Evolutionary conservation across 2,797 vertebrate genomes (phyloP), one percentile per base, ranked within the genome.

Genomic region (Acridotheres tristis): DNA sequence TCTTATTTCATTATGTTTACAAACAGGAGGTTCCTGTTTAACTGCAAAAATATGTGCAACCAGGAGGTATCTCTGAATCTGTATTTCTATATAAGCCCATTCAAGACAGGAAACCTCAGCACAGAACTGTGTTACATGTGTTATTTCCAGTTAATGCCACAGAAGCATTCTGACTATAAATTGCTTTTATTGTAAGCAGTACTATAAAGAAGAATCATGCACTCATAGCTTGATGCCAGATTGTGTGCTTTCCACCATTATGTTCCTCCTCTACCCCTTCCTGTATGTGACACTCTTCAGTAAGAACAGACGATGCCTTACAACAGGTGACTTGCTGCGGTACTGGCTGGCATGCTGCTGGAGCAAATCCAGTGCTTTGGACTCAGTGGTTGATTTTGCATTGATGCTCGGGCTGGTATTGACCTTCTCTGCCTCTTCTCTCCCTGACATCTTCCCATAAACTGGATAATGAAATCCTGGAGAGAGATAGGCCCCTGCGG

Each of bases 381-480:
- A 97, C 96, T 99, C 99, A 55, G 98, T 96, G 95, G 98, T 96
- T 92, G 98, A 98, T 97, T 99, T 99, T 23, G 97, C 90, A 97
- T 96, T 98, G 94, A 98, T 98, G 93, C 97, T 98, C 2, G 98
- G 98, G 93, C 98, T 98, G 79, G 98, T 98, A 59, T 97, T 99
- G 92, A 98, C 98, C 96, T 98, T 99, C 95, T 99, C 99, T 0
- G 98, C 97, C 94, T 99, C 99, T 96, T 99, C 99, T 97, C 99
- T 98, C 86, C 99, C 99, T 30, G 99, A 99, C 42, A 99, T 99
- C 98, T 99, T 99, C 89, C 99, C 99, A 88, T 99, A 99, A 93
- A 99, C 98, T 88, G 99, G 99, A 96, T 99, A 99, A 97, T 99
- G 99, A 98, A 99, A 99, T 96, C 99, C 99, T 98, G 97, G 98